Percentiles rank a stretch among this genome's conserved stretches.
phyloP scores from a whole-genome alignment of 1,140 invertebrate species.

The Diprion similis region DNA sequence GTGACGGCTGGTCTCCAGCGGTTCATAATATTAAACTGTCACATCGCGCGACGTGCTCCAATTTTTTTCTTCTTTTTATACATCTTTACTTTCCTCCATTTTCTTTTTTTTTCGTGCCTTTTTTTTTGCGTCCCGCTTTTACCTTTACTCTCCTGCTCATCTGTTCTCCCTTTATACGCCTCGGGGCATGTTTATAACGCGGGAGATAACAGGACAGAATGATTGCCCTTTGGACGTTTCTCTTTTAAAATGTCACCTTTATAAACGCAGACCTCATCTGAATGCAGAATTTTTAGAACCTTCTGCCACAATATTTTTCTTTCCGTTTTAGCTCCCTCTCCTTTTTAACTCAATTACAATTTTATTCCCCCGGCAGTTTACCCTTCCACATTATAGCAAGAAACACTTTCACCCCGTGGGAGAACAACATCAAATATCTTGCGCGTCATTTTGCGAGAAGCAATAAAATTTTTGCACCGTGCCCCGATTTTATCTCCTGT shows the following conservation, averaged over 20 bases:
- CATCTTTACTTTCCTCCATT: too few relatives aligned
- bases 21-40: slow-evolving; percentile 15
- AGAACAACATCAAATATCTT: neutral
- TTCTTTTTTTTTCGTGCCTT: too few relatives aligned
- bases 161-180: neutral
- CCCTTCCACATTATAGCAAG: neutral
- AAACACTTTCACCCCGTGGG: neutral
- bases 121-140: neutral
- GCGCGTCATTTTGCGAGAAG: neutral
- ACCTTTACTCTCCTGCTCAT: neutral
- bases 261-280: neutral
- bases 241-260: neutral
- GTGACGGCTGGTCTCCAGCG: slow-evolving; percentile 13
- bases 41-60: slow-evolving; percentile 4
- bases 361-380: neutral
- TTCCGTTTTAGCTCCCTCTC: neutral
- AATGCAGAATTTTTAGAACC: neutral
- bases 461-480: neutral
- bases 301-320: neutral
- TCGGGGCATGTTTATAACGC: neutral
- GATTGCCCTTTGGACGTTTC: neutral
- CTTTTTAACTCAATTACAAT: neutral
- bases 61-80: neutral
- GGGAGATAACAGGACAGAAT: neutral
- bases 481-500: neutral